These are phyloP conservation scores for Cyrtodaria siliqua DNA, from an alignment of 2,888 invertebrate species.

Conservation along the genomic window DNA sequence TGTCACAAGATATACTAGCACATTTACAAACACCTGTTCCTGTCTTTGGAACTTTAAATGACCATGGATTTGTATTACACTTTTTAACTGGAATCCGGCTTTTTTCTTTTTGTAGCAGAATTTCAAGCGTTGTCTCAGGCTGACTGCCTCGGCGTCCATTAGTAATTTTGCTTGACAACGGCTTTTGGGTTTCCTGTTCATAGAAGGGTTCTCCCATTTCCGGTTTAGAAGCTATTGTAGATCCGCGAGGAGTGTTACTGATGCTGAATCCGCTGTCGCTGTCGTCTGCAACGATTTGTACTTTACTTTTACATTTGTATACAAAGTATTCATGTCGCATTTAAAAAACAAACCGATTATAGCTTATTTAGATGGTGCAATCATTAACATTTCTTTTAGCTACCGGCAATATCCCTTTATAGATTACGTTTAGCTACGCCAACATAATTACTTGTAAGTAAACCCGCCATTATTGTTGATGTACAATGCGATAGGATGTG, in stretches of 20 bases:
- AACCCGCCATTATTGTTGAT: too few relatives aligned
- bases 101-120: conserved; percentile 30
- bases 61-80: conserved; percentile 54
- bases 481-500: too few relatives aligned
- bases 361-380: too few relatives aligned
- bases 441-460: too few relatives aligned
- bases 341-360: too few relatives aligned
- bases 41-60: conserved; percentile 50
- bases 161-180: neutral
- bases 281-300: conserved; percentile 68
- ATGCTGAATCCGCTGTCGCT: conserved; percentile 78
- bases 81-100: conserved; percentile 49
- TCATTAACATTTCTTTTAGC: too few relatives aligned
- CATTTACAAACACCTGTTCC: conserved; percentile 60
- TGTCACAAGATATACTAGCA: conserved; percentile 8
- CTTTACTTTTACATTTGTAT: too few relatives aligned
- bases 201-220: conserved; percentile 64
- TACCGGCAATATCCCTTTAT: too few relatives aligned
- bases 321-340: too few relatives aligned
- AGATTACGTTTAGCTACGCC: too few relatives aligned
- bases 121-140: conserved; percentile 16
- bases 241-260: conserved; percentile 72
- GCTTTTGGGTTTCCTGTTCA: conserved; percentile 41
- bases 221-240: conserved; percentile 46
- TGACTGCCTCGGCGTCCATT: neutral